phyloP scores from a whole-genome alignment of 2,113 vertebrate genomes.

The Cercocebus atys region DNA sequence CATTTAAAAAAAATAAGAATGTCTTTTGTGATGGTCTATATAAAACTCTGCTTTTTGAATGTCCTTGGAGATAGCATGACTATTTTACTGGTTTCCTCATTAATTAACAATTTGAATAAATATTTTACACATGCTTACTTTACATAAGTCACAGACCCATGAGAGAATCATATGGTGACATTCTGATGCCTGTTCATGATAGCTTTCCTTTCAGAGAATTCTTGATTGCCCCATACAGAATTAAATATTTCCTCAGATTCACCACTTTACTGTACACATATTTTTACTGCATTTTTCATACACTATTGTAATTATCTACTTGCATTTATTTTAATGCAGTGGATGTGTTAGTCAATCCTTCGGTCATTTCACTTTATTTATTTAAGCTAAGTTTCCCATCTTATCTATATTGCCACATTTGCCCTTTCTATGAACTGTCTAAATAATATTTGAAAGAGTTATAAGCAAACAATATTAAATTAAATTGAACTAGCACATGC shows the following conservation, averaged over 20 bases:
- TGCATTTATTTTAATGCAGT: not conserved
- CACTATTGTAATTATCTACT: not conserved
- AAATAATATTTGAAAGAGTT: not conserved
- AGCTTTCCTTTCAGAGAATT: not conserved
- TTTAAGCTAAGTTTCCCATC: not conserved
- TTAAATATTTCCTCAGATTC: not conserved
- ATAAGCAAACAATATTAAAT: constrained; percentile 37
- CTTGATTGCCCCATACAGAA: not conserved
- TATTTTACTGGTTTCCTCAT: not conserved
- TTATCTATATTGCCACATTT: constrained; percentile 2
- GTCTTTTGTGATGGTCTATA: not conserved
- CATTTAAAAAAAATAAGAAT: not conserved
- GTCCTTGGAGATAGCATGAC: not conserved
- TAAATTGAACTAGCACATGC: not conserved
- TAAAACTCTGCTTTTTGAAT: not conserved
- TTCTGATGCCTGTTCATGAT: not conserved
- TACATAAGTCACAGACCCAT: not conserved
- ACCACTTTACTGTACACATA: not conserved
- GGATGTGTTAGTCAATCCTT: not conserved
- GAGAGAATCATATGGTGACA: not conserved
- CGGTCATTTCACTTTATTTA: not conserved
- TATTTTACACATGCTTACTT: not conserved
- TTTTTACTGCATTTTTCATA: not conserved
- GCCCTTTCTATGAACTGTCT: constrained; percentile 14
- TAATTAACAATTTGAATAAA: not conserved